phyloP scores from a whole-genome alignment of 1,140 invertebrate species.

The Phymastichus coffea region DNA sequence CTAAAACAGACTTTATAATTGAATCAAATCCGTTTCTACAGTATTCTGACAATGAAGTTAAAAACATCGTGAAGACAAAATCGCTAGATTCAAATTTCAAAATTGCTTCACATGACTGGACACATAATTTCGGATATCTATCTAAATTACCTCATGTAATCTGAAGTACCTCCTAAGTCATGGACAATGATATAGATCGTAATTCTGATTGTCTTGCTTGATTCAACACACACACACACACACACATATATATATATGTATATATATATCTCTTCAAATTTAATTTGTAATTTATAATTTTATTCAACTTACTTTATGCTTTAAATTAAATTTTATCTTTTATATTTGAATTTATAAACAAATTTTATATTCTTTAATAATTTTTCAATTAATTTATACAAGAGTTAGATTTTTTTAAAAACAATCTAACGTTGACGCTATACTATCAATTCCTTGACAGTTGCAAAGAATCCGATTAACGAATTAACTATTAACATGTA shows the following conservation, averaged over 20 bases:
- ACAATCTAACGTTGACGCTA: slow-evolving; percentile 1
- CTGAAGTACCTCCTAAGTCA: too few relatives aligned
- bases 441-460: neutral
- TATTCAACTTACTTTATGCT: slow-evolving; percentile 7
- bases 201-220: slow-evolving; percentile 2
- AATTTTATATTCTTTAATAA: slow-evolving; percentile 18
- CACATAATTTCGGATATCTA: slow-evolving; percentile 40
- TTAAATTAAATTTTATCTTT: neutral
- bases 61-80: slow-evolving; percentile 42
- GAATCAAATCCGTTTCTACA: slow-evolving; percentile 25
- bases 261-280: neutral
- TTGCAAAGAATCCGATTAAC: slow-evolving; percentile 13
- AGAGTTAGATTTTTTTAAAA: neutral
- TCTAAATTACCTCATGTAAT: slow-evolving; percentile 41
- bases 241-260: too few relatives aligned
- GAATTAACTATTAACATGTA: slow-evolving; percentile 20
- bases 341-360: neutral
- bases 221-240: too few relatives aligned
- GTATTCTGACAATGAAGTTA: slow-evolving; percentile 32
- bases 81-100: slow-evolving; percentile 36
- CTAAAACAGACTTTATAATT: slow-evolving; percentile 5
- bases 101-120: slow-evolving; percentile 39
- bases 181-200: slow-evolving; percentile 28
- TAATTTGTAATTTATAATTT: neutral
- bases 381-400: neutral